Evolutionary conservation across 2,113 vertebrate genomes (phyloP).

Genomic region (Conger conger): DNA sequence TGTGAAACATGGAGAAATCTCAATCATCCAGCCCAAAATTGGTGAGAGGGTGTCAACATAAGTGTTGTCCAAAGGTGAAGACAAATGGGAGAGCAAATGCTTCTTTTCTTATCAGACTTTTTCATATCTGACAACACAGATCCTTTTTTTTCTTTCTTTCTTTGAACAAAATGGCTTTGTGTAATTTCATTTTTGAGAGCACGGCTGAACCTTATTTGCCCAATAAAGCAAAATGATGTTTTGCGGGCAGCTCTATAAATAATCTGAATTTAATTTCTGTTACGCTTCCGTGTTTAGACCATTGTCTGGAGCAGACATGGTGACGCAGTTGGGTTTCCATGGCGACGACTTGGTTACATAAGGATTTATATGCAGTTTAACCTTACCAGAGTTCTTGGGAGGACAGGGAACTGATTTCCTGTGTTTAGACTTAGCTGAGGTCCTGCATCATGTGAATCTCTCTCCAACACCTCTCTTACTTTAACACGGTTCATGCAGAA

Average conservation of each 20-base stretch:
- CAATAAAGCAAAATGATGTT: not conserved
- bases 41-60: not conserved
- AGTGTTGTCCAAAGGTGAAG: not conserved
- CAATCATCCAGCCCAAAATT: too few species aligned
- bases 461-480: not conserved
- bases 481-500: not conserved
- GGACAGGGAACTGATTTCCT: not conserved
- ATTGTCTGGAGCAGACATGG: not conserved
- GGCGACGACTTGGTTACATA: constrained; percentile 45
- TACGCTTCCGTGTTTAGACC: constrained; percentile 10
- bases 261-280: not conserved
- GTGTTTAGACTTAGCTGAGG: not conserved
- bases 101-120: not conserved
- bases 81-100: not conserved
- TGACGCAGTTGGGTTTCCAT: constrained; percentile 51
- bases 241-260: constrained; percentile 6
- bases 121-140: too few species aligned
- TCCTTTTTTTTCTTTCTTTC: not conserved
- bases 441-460: not conserved
- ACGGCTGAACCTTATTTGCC: not conserved
- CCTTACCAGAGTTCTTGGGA: not conserved
- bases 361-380: constrained; percentile 38
- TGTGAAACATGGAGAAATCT: too few species aligned
- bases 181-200: not conserved
- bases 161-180: not conserved